Evolutionary conservation across 2,888 invertebrate species (phyloP).

Genomic region (Xiphydria camelus): DNA sequence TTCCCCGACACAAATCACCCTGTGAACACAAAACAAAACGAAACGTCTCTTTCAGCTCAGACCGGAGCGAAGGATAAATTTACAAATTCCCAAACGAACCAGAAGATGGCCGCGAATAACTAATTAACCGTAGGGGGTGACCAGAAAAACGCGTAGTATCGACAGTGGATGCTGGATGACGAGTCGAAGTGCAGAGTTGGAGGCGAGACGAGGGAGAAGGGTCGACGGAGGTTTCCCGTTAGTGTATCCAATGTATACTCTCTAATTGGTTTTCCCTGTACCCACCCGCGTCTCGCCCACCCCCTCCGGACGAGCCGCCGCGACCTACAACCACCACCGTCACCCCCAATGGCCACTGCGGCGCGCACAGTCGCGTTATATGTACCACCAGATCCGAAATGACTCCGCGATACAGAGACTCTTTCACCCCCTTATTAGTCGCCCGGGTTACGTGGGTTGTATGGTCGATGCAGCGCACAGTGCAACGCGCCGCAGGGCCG

Average conservation of each 20-base stretch:
- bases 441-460: too few species aligned
- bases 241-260: background rate
- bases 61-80: background rate
- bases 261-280: conserved; percentile 2
- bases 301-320: background rate
- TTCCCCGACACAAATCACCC: too few species aligned
- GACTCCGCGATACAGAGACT: too few species aligned
- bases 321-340: background rate
- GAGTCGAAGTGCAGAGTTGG: background rate
- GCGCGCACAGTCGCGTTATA: too few species aligned
- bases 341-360: background rate
- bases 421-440: background rate
- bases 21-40: too few species aligned
- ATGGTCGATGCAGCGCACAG: too few species aligned
- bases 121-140: background rate
- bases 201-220: background rate
- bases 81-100: too few species aligned
- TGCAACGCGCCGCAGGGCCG: too few species aligned
- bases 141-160: background rate
- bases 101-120: background rate
- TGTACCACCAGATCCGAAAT: too few species aligned
- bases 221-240: background rate
- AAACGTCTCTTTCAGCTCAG: too few species aligned
- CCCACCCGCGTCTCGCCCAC: background rate
- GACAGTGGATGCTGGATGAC: too few species aligned